Base-by-base conservation (phyloP, 1,140 invertebrate species). In the Papilio machaon region DNA sequence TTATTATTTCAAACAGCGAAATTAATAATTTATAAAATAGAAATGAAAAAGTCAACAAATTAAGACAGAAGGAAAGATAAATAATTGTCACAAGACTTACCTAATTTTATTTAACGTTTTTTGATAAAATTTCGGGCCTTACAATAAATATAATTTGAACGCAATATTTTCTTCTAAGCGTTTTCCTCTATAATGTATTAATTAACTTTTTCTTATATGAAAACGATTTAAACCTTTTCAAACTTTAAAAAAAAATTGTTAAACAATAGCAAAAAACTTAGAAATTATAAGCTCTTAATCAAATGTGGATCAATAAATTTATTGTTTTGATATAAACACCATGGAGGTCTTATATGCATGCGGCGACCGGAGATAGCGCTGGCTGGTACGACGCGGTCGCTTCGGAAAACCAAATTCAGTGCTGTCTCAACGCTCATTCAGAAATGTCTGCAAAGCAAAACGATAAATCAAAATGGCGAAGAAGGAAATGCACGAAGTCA, bases 391-490 rank as follows among this genome's bases (percentile, higher is more conserved):
- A 83, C 80, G 77, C 81, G 84, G 67, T 78, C 83, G 82, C 85
- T 84, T 88, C 89, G 87, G 82, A 87, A 88, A 87, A 87, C 83
- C 87, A 86, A 92, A 92, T 83, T 84, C 88, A 91, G 89, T 91
- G 83, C 83, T 85, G 85, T 88, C 84, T 81, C 86, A 84, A 82
- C 88, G 84, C 76, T 84, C 84, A 86, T 86, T 88, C 90, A 88
- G 87, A 85, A 84, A 94, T 92, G 90, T 85, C 91, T 79, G 87
- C 85, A 78, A 91, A 87, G 84, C 87, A 86, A 82, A 82, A 84
- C 83, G 92, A 94, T 85, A 92, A 89, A 85, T 85, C 85, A 46
- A 91, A 91, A 88, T 92, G 88, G 86, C 88, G 92, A 58, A 88
- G 91, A 83, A 89, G 89, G 84, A 94, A 93, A 88, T 88, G 80